phyloP scores from a whole-genome alignment of 1,140 invertebrate species.

The Drosophila arizonae region DNA sequence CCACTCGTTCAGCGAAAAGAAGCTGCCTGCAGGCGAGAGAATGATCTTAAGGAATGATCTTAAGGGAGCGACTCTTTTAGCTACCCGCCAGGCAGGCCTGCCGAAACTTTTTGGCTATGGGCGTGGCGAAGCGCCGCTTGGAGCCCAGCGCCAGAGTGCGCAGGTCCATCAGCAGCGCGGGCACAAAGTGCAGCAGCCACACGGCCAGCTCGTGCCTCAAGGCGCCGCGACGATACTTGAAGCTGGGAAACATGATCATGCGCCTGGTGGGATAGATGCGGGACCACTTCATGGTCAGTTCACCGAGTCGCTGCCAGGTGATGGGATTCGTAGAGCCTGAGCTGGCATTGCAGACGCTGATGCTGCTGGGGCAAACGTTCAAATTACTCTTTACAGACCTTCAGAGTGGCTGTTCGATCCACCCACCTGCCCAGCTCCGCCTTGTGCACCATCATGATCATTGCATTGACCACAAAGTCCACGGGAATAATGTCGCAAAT shows the following conservation, averaged over 20 bases:
- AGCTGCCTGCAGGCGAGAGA: conserved; percentile 85
- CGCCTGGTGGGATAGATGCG: conserved; percentile 90
- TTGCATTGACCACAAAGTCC: conserved; percentile 94
- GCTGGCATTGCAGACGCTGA: conserved; percentile 94
- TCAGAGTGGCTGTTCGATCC: background rate
- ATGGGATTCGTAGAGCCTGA: conserved; percentile 93
- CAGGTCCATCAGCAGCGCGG: conserved; percentile 91
- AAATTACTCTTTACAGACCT: background rate
- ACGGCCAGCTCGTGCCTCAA: conserved; percentile 89
- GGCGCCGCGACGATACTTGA: conserved; percentile 89
- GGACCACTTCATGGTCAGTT: conserved; percentile 88
- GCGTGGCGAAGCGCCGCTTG: conserved; percentile 93
- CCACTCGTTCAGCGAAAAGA: conserved; percentile 95
- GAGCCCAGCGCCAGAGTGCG: conserved; percentile 85
- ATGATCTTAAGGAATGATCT: background rate
- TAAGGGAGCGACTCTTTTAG: background rate
- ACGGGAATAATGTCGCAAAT: conserved; percentile 95
- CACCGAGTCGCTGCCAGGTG: conserved; percentile 91
- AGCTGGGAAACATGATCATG: conserved; percentile 93
- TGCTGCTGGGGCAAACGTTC: conserved; percentile 36
- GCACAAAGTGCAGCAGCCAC: conserved; percentile 89
- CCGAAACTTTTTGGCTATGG: conserved; percentile 91
- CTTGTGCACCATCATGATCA: conserved; percentile 90
- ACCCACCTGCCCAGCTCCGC: conserved; percentile 82
- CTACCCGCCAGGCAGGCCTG: conserved; percentile 87